Conservation (phyloP, 2,888 invertebrate species). For the Leucozona laternaria region DNA sequence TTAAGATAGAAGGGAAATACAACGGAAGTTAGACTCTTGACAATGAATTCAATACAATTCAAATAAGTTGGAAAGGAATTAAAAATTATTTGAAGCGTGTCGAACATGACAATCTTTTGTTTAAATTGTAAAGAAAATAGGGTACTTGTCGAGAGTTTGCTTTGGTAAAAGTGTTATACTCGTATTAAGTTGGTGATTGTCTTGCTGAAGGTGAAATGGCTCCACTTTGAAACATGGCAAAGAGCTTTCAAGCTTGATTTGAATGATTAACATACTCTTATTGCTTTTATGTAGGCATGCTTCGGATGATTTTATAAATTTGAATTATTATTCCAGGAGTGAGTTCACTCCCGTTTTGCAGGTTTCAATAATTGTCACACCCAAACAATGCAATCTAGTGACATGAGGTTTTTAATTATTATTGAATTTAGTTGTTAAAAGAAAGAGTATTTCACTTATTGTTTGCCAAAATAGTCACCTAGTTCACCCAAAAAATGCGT, state of each 20-base stretch:
- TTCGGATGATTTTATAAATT: too few species aligned
- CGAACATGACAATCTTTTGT: conserved; percentile 39
- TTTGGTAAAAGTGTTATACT: background rate
- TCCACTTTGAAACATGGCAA: background rate
- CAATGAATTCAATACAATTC: background rate
- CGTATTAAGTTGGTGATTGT: background rate
- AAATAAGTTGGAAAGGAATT: conserved; percentile 1
- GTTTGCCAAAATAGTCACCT: too few species aligned
- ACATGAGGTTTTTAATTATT: too few species aligned
- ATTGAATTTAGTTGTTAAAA: too few species aligned
- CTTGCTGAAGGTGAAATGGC: background rate
- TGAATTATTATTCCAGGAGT: too few species aligned
- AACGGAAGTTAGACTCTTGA: conserved; percentile 47
- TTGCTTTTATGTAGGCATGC: too few species aligned
- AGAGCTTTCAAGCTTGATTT: background rate
- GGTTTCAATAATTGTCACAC: too few species aligned
- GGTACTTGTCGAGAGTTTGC: background rate
- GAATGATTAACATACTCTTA: too few species aligned
- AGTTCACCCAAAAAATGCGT: too few species aligned
- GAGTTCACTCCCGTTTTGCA: too few species aligned
- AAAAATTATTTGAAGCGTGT: conserved; percentile 50
- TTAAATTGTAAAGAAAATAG: background rate
- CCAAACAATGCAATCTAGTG: too few species aligned
- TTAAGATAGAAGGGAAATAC: background rate
- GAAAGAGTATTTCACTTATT: too few species aligned